Evolutionary conservation across 2,113 vertebrate species (phyloP), one percentile per base, ranked within the genome.

Genomic region (Ramphastos sulfuratus): DNA sequence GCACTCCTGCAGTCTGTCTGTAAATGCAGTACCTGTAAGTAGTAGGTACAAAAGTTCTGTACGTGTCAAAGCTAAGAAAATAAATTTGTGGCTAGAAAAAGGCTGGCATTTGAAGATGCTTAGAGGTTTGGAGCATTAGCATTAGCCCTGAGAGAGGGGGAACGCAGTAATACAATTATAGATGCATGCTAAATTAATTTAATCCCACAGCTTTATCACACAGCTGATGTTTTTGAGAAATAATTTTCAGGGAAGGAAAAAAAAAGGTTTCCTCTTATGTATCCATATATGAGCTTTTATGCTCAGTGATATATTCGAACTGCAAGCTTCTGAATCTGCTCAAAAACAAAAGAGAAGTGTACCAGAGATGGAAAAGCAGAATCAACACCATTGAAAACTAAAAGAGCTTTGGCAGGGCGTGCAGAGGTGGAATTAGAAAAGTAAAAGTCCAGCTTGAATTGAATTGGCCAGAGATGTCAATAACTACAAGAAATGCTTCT

Each of bases 181-280:
- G 61, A 80, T 83, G 75, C 71, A 1, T 85, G 42, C 46, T 85
- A 90, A 93, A 95, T 93, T 96, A 96, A 95, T 91, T 91, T 92
- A 94, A 94, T 95, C 94, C 96, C 85, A 74, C 67, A 82, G 85
- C 87, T 95, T 95, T 94, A 77, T 80, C 72, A 80, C 60, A 66
- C 56, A 77, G 69, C 2, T 50, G 85, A 91, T 76, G 15, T 52
- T 94, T 89, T 59, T 59, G 42, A 93, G 55, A 89, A 89, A 87
- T 55, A 82, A 87, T 70, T 74, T 92, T 17, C 31, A 76, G 46
- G 54, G 65, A 66, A 80, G 46, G 42, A 69, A 66, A 80, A 75
- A 48, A 72, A 60, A 83, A 75, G 44, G 21, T 48, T 89, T 91
- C 74, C 15, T 82, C 4, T 1, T 76, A 35, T 30, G 86, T 59